Conservation (phyloP, 2,888 invertebrate genomes). For the Galerucella calmariensis region DNA sequence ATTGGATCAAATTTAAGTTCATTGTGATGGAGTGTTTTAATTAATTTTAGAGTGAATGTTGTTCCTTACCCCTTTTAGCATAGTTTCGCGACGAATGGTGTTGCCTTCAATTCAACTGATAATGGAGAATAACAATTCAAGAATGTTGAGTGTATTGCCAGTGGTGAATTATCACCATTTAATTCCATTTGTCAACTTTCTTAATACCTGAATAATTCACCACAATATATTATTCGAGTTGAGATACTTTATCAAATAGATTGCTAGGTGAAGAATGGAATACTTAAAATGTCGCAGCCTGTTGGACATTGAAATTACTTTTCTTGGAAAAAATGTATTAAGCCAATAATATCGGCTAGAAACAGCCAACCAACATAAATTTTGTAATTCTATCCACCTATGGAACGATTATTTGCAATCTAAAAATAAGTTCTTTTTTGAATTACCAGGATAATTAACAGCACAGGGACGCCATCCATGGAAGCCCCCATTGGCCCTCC, state of each 20-base stretch:
- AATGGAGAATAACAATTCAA: constrained; percentile 27
- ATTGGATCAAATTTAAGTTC: constrained; percentile 38
- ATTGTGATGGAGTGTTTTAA: constrained; percentile 39
- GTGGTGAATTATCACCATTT: constrained; percentile 21
- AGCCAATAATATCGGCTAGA: too few species aligned
- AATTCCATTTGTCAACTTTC: constrained; percentile 12
- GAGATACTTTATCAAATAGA: neutral
- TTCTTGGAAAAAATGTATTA: too few species aligned
- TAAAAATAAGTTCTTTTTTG: too few species aligned
- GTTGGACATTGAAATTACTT: too few species aligned
- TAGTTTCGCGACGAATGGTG: constrained; percentile 25
- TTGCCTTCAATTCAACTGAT: constrained; percentile 17
- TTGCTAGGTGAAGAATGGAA: neutral
- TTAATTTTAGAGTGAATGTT: constrained; percentile 31
- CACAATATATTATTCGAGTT: neutral
- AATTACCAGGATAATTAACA: too few species aligned
- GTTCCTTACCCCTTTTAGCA: constrained; percentile 32
- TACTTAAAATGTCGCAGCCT: neutral
- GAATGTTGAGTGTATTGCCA: constrained; percentile 24
- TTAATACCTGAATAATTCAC: constrained; percentile 18
- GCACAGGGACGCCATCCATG: too few species aligned
- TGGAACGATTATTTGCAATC: too few species aligned
- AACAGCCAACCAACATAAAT: too few species aligned
- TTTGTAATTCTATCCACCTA: too few species aligned
- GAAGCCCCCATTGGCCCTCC: too few species aligned